These are phyloP conservation scores for Zaprionus tsacasi DNA, from an alignment of 1,140 invertebrate species.

Conservation along the genomic window DNA sequence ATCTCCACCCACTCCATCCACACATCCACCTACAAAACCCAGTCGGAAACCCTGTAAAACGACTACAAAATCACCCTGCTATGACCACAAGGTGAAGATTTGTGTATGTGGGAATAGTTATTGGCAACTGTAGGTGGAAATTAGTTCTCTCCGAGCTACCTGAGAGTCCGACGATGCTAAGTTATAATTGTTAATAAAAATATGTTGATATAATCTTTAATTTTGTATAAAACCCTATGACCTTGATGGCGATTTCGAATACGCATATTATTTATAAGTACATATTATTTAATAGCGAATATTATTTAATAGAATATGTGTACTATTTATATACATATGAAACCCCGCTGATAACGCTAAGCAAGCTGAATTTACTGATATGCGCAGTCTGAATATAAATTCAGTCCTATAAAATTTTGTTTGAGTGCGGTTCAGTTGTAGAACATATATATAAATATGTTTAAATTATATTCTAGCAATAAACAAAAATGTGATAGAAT, in stretches of 20 bases:
- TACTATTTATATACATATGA: too few species aligned
- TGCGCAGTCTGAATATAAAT: neutral
- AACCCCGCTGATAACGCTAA: too few species aligned
- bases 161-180: neutral
- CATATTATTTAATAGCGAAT: neutral
- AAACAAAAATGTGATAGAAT: too few species aligned
- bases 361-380: too few species aligned
- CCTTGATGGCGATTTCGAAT: neutral
- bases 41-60: neutral
- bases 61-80: neutral
- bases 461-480: too few species aligned
- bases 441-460: too few species aligned
- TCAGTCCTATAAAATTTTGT: neutral
- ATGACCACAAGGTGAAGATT: neutral
- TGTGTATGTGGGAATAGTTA: neutral
- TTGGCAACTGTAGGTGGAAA: neutral
- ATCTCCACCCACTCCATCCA: neutral
- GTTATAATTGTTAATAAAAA: neutral
- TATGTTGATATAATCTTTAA: neutral
- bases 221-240: neutral
- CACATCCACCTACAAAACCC: conserved; percentile 1
- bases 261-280: too few species aligned
- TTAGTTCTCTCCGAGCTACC: neutral
- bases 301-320: too few species aligned
- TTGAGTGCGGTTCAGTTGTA: neutral